phyloP scores from a whole-genome alignment of 64 coral and sea anemone species.

The Catalaphyllia jardinei region DNA sequence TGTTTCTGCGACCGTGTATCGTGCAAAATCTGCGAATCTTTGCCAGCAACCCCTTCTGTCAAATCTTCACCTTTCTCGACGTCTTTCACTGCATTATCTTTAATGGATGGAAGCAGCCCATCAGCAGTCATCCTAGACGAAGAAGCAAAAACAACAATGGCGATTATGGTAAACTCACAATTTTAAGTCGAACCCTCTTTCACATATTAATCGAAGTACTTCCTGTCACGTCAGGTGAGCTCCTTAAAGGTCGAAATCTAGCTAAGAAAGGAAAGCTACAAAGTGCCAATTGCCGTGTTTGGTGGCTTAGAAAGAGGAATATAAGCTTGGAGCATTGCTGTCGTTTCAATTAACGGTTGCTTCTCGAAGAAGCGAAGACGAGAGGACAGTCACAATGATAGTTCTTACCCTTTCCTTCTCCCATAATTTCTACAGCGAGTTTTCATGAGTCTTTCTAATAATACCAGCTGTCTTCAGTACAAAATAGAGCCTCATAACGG shows the following conservation, averaged over 20 bases:
- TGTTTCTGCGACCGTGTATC: constrained; percentile 75
- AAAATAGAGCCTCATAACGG: constrained; percentile 49
- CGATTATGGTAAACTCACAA: neutral
- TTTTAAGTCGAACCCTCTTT: neutral
- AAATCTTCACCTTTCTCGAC: constrained; percentile 22
- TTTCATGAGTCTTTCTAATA: constrained; percentile 65
- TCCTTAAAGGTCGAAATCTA: neutral
- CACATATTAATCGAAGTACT: constrained; percentile 4
- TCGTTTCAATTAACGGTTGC: neutral
- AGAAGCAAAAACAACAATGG: constrained; percentile 68
- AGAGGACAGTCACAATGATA: neutral
- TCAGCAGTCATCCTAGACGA: constrained; percentile 59
- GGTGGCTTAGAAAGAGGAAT: neutral
- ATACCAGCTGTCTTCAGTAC: neutral
- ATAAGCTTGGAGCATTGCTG: constrained; percentile 1
- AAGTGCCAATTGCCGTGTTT: neutral
- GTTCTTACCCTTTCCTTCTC: constrained; percentile 47
- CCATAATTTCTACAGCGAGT: constrained; percentile 66
- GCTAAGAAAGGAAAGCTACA: neutral
- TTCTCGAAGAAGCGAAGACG: constrained; percentile 12
- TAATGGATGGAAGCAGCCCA: constrained; percentile 25
- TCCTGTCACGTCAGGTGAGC: neutral
- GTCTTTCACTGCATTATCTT: constrained; percentile 48
- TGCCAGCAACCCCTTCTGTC: constrained; percentile 18
- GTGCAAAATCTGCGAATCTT: constrained; percentile 53